Conservation (phyloP, 1,140 invertebrate species). For the Caenorhabditis remanei region DNA sequence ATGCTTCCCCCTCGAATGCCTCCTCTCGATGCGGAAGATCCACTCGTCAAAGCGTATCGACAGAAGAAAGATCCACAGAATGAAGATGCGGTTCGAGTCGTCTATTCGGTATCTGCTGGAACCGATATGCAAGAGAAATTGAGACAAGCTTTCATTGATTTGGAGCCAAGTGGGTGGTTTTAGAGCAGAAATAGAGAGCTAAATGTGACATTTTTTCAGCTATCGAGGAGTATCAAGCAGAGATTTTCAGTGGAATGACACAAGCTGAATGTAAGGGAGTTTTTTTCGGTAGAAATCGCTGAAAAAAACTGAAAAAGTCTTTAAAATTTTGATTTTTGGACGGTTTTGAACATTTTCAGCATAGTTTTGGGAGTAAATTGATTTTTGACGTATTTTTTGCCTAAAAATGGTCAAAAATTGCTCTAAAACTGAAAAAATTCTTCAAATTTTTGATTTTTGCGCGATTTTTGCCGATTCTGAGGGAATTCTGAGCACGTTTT, state of each 20-base stretch:
- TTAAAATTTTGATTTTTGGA: no score
- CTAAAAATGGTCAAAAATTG: no score
- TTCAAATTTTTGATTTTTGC: no score
- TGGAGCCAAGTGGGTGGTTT: neutral
- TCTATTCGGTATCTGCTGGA: neutral
- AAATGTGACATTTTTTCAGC: conserved; percentile 1
- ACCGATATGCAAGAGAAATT: neutral
- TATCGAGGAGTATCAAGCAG: neutral
- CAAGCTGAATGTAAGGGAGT: neutral
- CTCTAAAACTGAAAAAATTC: no score
- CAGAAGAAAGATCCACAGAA: neutral
- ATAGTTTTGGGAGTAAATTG: no score
- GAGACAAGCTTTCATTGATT: neutral
- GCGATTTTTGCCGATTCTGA: no score
- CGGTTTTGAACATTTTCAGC: no score
- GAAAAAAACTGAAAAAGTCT: no score
- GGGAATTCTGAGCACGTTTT: no score
- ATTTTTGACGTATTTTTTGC: no score
- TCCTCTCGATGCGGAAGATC: neutral
- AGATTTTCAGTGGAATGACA: conserved; percentile 10
- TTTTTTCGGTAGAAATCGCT: no score
- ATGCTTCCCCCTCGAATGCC: neutral
- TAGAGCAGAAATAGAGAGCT: no score
- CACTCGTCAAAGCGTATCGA: neutral
- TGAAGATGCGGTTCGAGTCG: neutral